A percentile compares a stretch with the other conserved stretches of the same genome.
phyloP scores from a whole-genome alignment of 2,113 vertebrate species.

The Illadopsis cleaveri region DNA sequence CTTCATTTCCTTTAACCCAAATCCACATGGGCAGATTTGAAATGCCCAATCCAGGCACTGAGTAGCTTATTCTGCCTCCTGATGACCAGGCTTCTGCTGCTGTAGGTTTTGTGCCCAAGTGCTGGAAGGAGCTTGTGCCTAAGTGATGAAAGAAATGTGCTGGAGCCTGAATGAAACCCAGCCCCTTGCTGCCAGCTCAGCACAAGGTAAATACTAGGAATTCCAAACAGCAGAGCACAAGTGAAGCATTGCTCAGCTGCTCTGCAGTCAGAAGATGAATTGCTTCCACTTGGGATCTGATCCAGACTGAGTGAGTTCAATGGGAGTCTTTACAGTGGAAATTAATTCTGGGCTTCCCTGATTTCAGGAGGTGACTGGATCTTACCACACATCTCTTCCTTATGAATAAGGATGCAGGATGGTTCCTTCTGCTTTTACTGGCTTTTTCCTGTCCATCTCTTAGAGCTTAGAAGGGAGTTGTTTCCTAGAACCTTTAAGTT shows the following conservation, averaged over 20 bases:
- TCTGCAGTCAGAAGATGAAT: background rate
- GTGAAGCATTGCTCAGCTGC: background rate
- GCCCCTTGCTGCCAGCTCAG: background rate
- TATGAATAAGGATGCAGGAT: background rate
- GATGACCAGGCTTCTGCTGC: fast-evolving
- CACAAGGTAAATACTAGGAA: background rate
- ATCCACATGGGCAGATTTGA: background rate
- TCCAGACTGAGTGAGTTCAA: background rate
- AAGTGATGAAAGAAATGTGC: background rate
- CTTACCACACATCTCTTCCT: background rate
- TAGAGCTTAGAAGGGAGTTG: background rate
- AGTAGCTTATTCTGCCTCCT: background rate
- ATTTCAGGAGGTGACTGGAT: background rate
- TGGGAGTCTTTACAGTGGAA: background rate
- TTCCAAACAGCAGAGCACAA: background rate
- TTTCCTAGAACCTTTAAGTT: background rate
- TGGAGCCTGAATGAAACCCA: background rate
- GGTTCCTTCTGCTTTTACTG: background rate
- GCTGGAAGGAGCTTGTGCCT: background rate
- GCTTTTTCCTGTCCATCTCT: background rate
- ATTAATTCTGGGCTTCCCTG: background rate
- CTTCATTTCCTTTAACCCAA: background rate
- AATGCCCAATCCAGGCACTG: background rate
- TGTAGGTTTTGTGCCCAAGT: background rate
- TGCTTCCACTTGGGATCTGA: background rate